These are phyloP conservation scores for Lasiurus borealis DNA, from an alignment of 2,113 vertebrate species.

Conservation along the genomic window DNA sequence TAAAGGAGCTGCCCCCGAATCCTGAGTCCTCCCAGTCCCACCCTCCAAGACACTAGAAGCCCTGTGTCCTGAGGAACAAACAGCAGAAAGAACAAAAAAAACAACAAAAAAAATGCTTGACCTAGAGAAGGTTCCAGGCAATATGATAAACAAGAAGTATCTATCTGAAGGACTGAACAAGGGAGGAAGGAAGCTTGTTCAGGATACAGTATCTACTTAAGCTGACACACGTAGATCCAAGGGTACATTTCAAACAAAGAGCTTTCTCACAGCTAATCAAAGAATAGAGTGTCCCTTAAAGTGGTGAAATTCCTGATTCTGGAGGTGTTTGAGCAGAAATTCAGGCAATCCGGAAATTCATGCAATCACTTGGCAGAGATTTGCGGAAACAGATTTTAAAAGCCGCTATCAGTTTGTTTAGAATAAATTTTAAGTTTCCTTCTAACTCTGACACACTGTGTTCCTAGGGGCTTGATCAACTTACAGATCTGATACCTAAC, in stretches of 20 bases:
- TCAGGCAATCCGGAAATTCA: constrained; percentile 67
- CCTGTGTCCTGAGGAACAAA: constrained; percentile 29
- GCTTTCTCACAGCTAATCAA: constrained; percentile 54
- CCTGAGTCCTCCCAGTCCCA: constrained; percentile 17
- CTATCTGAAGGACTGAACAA: constrained; percentile 42
- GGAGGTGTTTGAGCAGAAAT: constrained; percentile 55
- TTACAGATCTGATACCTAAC: constrained; percentile 56
- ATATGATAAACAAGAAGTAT: background rate
- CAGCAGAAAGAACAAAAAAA: constrained; percentile 45
- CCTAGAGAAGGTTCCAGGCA: constrained; percentile 29
- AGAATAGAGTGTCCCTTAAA: constrained; percentile 54
- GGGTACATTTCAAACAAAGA: constrained; percentile 62
- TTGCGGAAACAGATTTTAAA: constrained; percentile 55
- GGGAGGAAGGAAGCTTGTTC: constrained; percentile 67
- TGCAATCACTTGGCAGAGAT: constrained; percentile 52
- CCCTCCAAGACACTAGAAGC: constrained; percentile 44
- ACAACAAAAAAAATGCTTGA: constrained; percentile 29
- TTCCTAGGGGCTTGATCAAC: constrained; percentile 17
- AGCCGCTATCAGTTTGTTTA: constrained; percentile 45
- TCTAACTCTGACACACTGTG: constrained; percentile 25
- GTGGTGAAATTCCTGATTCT: constrained; percentile 27
- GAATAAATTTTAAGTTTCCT: constrained; percentile 58
- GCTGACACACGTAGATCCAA: constrained; percentile 67
- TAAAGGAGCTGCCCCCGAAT: constrained; percentile 26
- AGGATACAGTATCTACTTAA: constrained; percentile 32